Base-by-base conservation (phyloP, 2,113 vertebrate species). In the Stictonetta naevosa region DNA sequence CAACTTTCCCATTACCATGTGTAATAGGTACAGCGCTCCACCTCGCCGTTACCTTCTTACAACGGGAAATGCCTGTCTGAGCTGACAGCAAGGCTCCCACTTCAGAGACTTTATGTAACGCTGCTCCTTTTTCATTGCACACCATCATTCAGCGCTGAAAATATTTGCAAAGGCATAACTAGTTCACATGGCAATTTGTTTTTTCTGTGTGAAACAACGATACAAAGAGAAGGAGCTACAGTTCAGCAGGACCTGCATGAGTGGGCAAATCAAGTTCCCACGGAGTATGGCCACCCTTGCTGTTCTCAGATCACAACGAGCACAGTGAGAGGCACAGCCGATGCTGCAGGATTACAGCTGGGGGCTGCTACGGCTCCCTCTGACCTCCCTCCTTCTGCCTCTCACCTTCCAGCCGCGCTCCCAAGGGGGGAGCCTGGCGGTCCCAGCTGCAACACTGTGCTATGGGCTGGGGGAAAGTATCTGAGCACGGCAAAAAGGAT, bases 41-140 rank as follows among this genome's bases (percentile, higher is more conserved):
- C 38, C 48, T 55, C 21, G 33, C 55, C 18, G 33, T 33, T 80
- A 15, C 5, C 14, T 33, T 64, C 63, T 44, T 55, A 17, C 8
- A 26, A 72, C 14, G 82, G 74, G 44, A 63, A 93, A 92, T 36
- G 55, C 87, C 85, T 66, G 71, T 67, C 68, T 83, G 86, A 90
- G 74, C 83, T 58, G 81, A 85, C 56, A 84, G 84, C 83, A 84
- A 40, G 67, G 66, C 95, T 92, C 84, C 21, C 52, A 64, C 78
- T 15, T 75, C 58, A 63, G 82, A 82, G 59, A 67, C 80, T 86
- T 90, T 76, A 93, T 92, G 66, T 68, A 83, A 36, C 46, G 40
- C 82, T 58, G 58, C 67, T 92, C 53, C 82, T 83, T 88, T 38
- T 42, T 46, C 76, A 90, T 50, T 38, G 93, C 81, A 91, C 72